Conservation (phyloP, 1,140 invertebrate species). For the Argopecten irradians region DNA sequence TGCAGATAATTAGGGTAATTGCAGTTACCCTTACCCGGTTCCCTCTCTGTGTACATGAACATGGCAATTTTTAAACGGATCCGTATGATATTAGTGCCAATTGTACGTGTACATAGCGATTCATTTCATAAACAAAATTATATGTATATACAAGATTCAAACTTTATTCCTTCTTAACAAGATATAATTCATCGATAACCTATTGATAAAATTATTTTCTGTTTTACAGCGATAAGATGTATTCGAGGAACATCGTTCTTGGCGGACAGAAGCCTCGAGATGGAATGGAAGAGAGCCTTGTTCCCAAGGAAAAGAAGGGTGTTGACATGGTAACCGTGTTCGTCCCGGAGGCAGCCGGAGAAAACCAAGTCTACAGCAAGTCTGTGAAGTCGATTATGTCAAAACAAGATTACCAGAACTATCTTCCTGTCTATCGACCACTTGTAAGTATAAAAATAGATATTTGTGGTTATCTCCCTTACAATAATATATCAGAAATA, state of each 20-base stretch:
- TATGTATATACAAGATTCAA: too few species aligned
- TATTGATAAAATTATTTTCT: neutral
- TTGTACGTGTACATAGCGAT: too few species aligned
- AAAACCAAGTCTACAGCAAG: neutral
- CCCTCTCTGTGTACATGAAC: too few species aligned
- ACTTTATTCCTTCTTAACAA: too few species aligned
- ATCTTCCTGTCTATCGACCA: neutral
- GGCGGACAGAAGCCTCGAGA: neutral
- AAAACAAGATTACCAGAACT: neutral
- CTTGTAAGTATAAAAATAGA: neutral
- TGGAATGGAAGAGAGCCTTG: conserved; percentile 1
- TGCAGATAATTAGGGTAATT: too few species aligned
- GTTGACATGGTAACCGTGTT: conserved; percentile 9
- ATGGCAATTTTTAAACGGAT: too few species aligned
- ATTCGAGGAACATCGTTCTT: neutral
- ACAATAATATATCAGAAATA: neutral
- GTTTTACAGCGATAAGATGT: neutral
- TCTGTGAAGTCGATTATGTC: neutral
- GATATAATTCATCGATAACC: too few species aligned
- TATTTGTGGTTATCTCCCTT: too few species aligned
- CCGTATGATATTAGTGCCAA: too few species aligned
- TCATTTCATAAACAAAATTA: too few species aligned
- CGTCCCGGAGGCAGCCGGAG: neutral
- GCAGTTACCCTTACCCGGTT: too few species aligned
- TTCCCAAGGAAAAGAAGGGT: neutral